Conservation (phyloP, 1,140 invertebrate genomes). For the Drosophila azteca region DNA sequence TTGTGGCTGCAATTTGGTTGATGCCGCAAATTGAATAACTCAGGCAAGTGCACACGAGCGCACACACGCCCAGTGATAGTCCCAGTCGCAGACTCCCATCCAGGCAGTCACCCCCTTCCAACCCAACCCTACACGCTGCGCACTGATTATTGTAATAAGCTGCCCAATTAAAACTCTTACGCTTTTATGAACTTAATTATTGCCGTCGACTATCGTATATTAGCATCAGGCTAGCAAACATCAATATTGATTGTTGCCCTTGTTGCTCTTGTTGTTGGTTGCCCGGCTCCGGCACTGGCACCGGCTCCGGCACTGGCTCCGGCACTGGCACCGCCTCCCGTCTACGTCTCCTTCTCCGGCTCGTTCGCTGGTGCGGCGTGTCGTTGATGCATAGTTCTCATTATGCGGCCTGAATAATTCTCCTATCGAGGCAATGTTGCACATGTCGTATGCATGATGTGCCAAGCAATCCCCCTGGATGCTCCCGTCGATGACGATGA, state of each 20-base stretch:
- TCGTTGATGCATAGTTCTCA: conserved; percentile 54
- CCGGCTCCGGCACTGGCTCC: no score
- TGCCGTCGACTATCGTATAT: conserved; percentile 15
- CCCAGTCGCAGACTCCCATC: conserved; percentile 5
- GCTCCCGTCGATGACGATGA: conserved; percentile 24
- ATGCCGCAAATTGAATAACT: conserved; percentile 61
- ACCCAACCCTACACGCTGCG: conserved; percentile 28
- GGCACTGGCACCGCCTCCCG: no score
- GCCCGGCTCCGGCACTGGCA: no score
- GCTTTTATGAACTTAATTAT: conserved; percentile 70
- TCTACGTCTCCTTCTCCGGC: not conserved
- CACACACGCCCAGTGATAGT: conserved; percentile 39
- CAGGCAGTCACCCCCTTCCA: not conserved
- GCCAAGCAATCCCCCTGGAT: not conserved
- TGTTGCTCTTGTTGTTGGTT: conserved; percentile 24
- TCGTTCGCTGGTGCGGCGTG: conserved; percentile 43
- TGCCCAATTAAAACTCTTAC: conserved; percentile 77
- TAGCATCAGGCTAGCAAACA: conserved; percentile 17
- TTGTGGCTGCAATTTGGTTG: conserved; percentile 50
- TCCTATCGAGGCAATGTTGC: conserved; percentile 24
- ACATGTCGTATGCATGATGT: conserved; percentile 58
- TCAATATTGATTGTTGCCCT: conserved; percentile 43
- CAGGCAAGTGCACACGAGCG: conserved; percentile 60
- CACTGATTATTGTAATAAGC: conserved; percentile 68
- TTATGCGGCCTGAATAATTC: conserved; percentile 38